A percentile compares a stretch with the other conserved stretches of the same genome.
Evolutionary conservation across 1,140 invertebrate genomes (phyloP).

Genomic region (Drosophila saltans): DNA sequence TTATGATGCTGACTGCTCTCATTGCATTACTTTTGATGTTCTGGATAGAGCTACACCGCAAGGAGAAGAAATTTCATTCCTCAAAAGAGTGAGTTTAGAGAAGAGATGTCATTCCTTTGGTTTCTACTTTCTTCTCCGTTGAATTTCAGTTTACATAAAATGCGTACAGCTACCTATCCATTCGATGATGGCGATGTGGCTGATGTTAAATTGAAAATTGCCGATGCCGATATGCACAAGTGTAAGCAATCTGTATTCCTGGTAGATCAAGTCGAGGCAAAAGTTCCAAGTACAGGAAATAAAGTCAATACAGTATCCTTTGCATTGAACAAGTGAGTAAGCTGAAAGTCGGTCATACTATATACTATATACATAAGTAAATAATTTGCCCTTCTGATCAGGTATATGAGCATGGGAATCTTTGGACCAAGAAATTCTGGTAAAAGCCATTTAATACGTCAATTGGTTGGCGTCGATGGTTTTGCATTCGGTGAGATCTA

Average conservation of each 20-base stretch:
- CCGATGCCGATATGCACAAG: conserved; percentile 56
- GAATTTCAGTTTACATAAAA: conserved; percentile 41
- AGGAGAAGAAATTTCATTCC: conserved; percentile 56
- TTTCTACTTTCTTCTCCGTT: too few species aligned
- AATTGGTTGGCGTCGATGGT: conserved; percentile 65
- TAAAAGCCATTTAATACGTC: conserved; percentile 64
- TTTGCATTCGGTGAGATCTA: conserved; percentile 78
- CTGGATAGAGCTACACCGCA: conserved; percentile 68
- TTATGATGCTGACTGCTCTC: conserved; percentile 42
- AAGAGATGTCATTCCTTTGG: too few species aligned
- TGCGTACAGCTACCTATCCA: conserved; percentile 58
- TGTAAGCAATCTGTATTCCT: conserved; percentile 66
- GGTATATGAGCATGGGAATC: conserved; percentile 72
- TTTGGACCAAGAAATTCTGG: conserved; percentile 60
- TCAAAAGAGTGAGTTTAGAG: conserved; percentile 51
- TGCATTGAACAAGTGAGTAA: conserved; percentile 64
- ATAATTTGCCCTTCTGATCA: conserved; percentile 5
- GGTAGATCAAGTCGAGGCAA: conserved; percentile 71
- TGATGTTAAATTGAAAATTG: conserved; percentile 69
- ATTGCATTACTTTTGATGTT: conserved; percentile 51
- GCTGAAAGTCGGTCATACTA: too few species aligned
- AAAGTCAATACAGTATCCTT: conserved; percentile 69
- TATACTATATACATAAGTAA: too few species aligned
- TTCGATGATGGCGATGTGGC: conserved; percentile 74
- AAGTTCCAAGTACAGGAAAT: conserved; percentile 37